phyloP scores from a whole-genome alignment of 2,113 vertebrate species.

The Rhynchopsitta pachyrhyncha region DNA sequence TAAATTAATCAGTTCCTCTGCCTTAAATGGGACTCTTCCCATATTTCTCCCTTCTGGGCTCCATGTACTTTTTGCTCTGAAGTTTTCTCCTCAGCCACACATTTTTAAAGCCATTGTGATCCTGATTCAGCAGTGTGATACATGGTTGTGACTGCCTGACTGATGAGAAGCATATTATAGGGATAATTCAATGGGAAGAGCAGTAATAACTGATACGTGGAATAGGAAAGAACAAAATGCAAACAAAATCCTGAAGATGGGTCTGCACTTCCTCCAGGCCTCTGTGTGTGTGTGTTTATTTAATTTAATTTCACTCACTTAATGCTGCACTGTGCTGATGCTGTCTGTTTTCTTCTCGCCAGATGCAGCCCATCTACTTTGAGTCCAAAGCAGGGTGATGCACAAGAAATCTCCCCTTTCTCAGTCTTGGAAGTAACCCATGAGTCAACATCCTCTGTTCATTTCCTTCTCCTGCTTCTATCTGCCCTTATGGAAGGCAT shows the following conservation, averaged over 20 bases:
- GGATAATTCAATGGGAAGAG: background rate
- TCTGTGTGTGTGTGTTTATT: background rate
- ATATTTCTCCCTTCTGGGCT: accelerated
- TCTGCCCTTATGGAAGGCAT: background rate
- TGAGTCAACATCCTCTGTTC: background rate
- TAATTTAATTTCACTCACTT: background rate
- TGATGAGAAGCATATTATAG: background rate
- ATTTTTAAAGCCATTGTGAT: background rate
- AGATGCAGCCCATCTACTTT: background rate
- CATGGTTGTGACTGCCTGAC: background rate
- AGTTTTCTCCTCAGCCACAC: background rate
- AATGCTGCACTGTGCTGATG: background rate
- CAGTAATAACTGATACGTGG: background rate
- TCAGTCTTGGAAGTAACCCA: background rate
- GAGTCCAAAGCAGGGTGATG: background rate
- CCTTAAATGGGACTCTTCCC: background rate
- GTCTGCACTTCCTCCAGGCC: background rate
- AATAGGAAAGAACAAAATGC: background rate
- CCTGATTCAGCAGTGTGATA: background rate
- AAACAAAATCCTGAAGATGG: background rate
- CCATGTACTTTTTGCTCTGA: background rate
- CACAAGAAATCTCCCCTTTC: background rate
- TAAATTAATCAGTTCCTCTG: background rate
- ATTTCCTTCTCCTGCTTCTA: background rate
- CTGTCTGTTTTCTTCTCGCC: background rate